These are phyloP conservation scores for Drosophila sucinea DNA, from an alignment of 1,140 invertebrate genomes.

Conservation along the genomic window DNA sequence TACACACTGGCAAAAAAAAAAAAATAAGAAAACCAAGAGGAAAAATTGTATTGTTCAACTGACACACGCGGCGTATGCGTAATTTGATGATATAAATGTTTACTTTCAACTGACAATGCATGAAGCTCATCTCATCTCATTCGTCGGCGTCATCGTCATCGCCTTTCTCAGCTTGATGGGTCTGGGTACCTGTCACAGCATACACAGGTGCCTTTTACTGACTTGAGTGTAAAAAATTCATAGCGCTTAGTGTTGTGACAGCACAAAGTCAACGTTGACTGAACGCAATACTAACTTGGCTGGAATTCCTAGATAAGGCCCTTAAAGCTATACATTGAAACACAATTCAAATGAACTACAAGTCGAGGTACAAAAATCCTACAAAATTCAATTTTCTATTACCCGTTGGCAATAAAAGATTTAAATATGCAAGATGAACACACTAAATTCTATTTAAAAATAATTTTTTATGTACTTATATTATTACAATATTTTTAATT, in stretches of 20 bases:
- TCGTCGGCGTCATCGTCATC: background rate
- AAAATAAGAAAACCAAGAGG: constrained; percentile 2
- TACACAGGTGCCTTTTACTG: constrained; percentile 16
- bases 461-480: too few relatives aligned
- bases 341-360: background rate
- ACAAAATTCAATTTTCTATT: too few relatives aligned
- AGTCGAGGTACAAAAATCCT: too few relatives aligned
- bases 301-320: background rate
- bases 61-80: constrained; percentile 43
- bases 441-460: too few relatives aligned
- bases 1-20: constrained; percentile 15
- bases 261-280: constrained; percentile 22
- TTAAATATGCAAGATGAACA: too few relatives aligned
- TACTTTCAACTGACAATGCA: constrained; percentile 32
- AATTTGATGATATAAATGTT: constrained; percentile 53
- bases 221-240: constrained; percentile 19
- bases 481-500: too few relatives aligned
- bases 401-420: too few relatives aligned
- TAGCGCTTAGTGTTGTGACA: constrained; percentile 18
- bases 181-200: constrained; percentile 11
- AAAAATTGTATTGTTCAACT: constrained; percentile 32
- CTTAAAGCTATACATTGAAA: background rate
- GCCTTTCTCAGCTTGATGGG: background rate
- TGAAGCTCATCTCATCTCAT: constrained; percentile 24
- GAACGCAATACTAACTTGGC: constrained; percentile 3